Percentiles rank a stretch among this genome's conserved stretches.
These are phyloP conservation scores for Eurypyga helias DNA, from an alignment of 2,113 vertebrate species.

Conservation along the genomic window DNA sequence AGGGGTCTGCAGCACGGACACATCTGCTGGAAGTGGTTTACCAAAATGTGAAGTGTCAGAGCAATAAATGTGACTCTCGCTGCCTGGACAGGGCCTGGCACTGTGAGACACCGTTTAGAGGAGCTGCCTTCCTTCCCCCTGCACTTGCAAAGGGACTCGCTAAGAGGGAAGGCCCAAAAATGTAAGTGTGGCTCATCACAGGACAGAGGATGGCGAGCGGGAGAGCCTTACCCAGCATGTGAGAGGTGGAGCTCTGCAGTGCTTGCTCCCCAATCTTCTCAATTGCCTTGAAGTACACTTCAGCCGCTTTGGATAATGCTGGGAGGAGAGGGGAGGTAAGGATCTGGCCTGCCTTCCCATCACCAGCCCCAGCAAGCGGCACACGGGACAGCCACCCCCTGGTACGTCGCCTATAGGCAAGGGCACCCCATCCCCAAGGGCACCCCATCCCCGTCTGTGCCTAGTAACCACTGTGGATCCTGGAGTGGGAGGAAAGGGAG, in stretches of 20 bases:
- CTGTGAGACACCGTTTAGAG: background rate
- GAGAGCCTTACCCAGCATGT: conserved; percentile 82
- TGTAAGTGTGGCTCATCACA: background rate
- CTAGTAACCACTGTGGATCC: background rate
- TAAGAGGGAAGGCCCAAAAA: background rate
- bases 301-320: conserved; percentile 86
- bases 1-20: background rate
- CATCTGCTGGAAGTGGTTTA: background rate
- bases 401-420: fast-evolving
- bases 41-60: background rate
- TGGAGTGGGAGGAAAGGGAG: background rate
- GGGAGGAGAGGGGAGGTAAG: background rate
- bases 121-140: background rate
- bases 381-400: background rate
- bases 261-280: conserved; percentile 91
- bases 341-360: background rate
- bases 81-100: background rate
- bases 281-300: conserved; percentile 89
- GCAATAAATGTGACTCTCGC: background rate
- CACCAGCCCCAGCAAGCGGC: background rate
- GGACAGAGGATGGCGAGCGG: background rate
- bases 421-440: background rate
- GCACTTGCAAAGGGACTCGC: background rate
- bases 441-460: background rate
- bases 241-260: conserved; percentile 83